Conservation (phyloP, 2,797 vertebrate species). For the Esox lucius region DNA sequence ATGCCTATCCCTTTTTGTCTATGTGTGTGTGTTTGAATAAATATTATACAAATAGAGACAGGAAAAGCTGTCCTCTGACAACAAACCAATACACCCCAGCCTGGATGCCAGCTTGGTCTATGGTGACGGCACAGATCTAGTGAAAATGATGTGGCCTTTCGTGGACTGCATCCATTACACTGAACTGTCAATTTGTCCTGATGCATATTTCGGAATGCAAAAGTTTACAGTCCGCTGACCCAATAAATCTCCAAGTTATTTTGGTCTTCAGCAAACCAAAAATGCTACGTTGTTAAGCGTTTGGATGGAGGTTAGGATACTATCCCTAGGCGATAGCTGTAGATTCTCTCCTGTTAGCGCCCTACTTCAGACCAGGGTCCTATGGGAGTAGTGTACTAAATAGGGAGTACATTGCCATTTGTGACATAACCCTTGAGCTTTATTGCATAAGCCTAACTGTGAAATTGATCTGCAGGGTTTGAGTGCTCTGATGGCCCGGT, state of each 20-base stretch:
- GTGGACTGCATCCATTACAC: constrained; percentile 17
- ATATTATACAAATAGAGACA: not conserved
- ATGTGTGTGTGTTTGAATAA: too few relatives aligned
- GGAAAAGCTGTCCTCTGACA: not conserved
- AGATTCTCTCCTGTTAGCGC: not conserved
- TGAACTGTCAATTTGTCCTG: constrained; percentile 16
- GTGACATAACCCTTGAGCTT: constrained; percentile 23
- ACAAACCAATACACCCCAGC: not conserved
- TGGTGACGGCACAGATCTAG: constrained; percentile 12
- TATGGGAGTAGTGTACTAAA: not conserved
- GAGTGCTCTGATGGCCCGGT: constrained; percentile 28
- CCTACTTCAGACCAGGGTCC: too few relatives aligned
- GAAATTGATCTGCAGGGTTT: constrained; percentile 48
- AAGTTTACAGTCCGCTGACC: constrained; percentile 19
- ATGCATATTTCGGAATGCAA: constrained; percentile 21
- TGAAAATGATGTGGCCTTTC: constrained; percentile 25
- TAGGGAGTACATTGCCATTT: constrained; percentile 1
- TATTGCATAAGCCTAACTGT: constrained; percentile 27
- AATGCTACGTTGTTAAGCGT: constrained; percentile 9
- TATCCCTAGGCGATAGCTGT: not conserved
- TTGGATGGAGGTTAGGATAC: not conserved
- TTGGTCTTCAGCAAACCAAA: constrained; percentile 27
- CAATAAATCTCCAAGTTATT: constrained; percentile 23
- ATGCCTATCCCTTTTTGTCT: too few relatives aligned
- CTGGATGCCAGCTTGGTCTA: not conserved